These are phyloP conservation scores for Pterois miles DNA, from an alignment of 2,797 vertebrate genomes.

Conservation along the genomic window DNA sequence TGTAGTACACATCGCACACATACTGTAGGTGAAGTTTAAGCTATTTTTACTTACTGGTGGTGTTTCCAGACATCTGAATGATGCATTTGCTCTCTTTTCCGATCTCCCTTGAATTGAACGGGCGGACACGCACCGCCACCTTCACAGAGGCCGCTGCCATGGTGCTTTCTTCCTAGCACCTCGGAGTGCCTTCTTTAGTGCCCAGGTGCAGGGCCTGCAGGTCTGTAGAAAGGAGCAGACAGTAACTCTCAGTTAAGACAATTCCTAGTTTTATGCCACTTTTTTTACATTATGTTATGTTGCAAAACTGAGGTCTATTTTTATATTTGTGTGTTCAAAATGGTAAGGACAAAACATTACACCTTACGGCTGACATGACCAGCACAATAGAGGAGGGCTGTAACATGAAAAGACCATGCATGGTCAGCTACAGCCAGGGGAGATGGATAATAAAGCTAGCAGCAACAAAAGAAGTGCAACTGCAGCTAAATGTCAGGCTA, in stretches of 20 bases:
- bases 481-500: constrained; percentile 78
- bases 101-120: constrained; percentile 97
- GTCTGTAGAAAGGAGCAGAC: constrained; percentile 50
- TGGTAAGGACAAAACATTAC: constrained; percentile 16
- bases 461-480: constrained; percentile 83
- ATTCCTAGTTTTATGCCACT: background rate
- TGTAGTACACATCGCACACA: background rate
- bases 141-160: constrained; percentile 99
- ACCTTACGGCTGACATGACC: constrained; percentile 16
- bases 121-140: constrained; percentile 97
- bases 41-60: constrained; percentile 91
- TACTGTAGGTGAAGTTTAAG: background rate
- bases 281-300: background rate
- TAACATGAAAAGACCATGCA: constrained; percentile 65
- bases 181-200: constrained; percentile 45
- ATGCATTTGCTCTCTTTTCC: constrained; percentile 96
- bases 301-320: background rate
- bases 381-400: constrained; percentile 49
- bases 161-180: constrained; percentile 67
- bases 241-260: constrained; percentile 2
- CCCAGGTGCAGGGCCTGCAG: constrained; percentile 32
- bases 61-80: constrained; percentile 98
- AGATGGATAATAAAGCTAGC: constrained; percentile 60
- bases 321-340: background rate
- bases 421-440: constrained; percentile 74